These are phyloP conservation scores for Diabrotica undecimpunctata DNA, from an alignment of 1,140 invertebrate species.

Conservation along the genomic window DNA sequence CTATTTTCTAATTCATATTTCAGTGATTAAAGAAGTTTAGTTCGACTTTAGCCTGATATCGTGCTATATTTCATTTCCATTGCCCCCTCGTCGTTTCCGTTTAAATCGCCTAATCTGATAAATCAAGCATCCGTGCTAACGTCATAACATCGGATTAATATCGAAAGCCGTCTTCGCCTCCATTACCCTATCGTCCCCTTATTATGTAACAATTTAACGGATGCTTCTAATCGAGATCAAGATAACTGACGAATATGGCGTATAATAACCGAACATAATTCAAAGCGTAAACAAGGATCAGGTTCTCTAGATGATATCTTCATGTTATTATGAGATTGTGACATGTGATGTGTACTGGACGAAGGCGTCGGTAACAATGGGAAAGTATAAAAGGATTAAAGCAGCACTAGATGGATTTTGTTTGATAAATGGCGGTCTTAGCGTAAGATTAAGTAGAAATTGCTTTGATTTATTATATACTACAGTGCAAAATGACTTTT, in stretches of 20 bases:
- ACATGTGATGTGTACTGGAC: background rate
- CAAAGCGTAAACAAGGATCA: conserved; percentile 20
- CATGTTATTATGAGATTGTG: conserved; percentile 11
- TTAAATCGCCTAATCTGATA: background rate
- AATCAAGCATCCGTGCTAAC: background rate
- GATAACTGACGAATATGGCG: conserved; percentile 19
- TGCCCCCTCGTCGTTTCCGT: no score
- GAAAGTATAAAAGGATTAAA: background rate
- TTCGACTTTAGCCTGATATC: no score
- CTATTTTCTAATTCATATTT: no score
- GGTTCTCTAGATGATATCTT: conserved; percentile 5
- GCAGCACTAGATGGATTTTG: background rate
- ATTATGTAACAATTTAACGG: conserved; percentile 28
- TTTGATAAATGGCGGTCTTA: background rate
- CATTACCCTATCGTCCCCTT: conserved; percentile 17
- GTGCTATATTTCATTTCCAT: no score
- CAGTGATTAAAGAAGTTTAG: no score
- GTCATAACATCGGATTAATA: conserved; percentile 13
- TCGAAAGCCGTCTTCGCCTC: background rate
- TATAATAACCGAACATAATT: conserved; percentile 20
- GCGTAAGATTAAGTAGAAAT: no score
- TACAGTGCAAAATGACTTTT: no score
- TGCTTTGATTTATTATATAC: no score
- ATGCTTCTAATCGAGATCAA: conserved; percentile 19
- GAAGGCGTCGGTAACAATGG: background rate